Base-by-base conservation (phyloP, 2,888 invertebrate genomes). In the Ormia ochracea region DNA sequence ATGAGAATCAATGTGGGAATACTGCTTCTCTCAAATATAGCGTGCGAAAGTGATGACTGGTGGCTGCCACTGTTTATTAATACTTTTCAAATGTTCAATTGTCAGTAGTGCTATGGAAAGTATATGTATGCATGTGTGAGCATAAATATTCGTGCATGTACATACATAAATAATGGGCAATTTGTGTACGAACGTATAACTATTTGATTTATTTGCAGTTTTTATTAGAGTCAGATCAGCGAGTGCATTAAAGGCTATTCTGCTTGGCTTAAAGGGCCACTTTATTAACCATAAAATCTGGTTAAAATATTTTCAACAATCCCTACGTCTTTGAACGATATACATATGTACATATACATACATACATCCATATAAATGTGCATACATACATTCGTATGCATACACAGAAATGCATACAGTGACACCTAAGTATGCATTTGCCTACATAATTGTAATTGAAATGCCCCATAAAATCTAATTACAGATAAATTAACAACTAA, bases 391-490 rank as follows among this genome's bases (percentile, higher is more conserved):
- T 50, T 50, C 41, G 41, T 31, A 12, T 3, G 43, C 2, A n/a
- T 3, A n/a, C 4, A 28, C 33, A 12, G 23, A n/a, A 21, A 28
- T 14, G 9, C 23, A 23, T 12, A 19, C 9, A 12, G 10, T 21
- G 10, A 17, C 7, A 26, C 12, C 19, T 23, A n/a, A 17, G 31
- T 38, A 6, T 1, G 14, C 23, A 45, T 41, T 66, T 72, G 45
- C n/a, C n/a, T n/a, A n/a, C 56, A 52, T 54, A 26, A 79, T 72
- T 72, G 61, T 58, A 68, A 76, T 76, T 80, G 56, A 80, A 68
- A 58, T 76, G 74, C 56, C 68, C 19, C 38, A 80, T 80, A 80
- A 80, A 76, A 80, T 58, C 72, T 73, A 76, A 76, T 80, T 73
- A 80, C 66, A 73, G 76, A 80, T 80, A 80, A 76, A 80, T 76